Evolutionary conservation across 2,888 invertebrate species (phyloP).

Genomic region (Pristionchus entomophagus): DNA sequence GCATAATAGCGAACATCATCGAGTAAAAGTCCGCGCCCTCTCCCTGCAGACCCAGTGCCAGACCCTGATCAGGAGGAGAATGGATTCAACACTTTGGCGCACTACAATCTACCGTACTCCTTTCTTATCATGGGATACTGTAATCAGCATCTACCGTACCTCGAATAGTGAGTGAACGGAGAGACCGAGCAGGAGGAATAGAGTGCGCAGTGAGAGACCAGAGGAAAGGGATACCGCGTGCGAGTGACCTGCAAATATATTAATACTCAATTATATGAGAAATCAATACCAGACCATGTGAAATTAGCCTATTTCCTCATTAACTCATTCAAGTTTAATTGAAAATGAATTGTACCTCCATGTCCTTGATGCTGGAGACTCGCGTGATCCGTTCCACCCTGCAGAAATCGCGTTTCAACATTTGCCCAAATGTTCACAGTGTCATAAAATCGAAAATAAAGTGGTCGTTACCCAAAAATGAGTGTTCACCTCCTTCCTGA

Average conservation of each 20-base stretch:
- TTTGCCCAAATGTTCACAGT: background rate
- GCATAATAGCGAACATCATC: constrained; percentile 69
- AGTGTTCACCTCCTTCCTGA: constrained; percentile 58
- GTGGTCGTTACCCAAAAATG: no score
- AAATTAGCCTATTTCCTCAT: no score
- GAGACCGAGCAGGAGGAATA: constrained; percentile 79
- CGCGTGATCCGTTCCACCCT: background rate
- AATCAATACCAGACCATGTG: background rate
- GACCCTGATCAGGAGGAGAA: constrained; percentile 17
- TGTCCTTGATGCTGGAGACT: background rate
- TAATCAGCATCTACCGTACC: background rate
- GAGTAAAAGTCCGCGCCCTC: constrained; percentile 63
- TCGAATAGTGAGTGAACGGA: constrained; percentile 81
- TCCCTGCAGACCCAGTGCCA: constrained; percentile 51
- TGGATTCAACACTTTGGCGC: background rate
- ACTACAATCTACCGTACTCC: background rate
- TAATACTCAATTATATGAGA: background rate
- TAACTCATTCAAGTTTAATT: background rate
- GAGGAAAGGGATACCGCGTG: constrained; percentile 28
- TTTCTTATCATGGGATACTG: background rate
- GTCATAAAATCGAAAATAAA: background rate
- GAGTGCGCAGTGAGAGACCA: constrained; percentile 71
- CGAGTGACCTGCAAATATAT: constrained; percentile 1
- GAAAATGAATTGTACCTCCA: background rate
- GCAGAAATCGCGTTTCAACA: background rate